phyloP scores from a whole-genome alignment of 2,888 invertebrate genomes.

The Apamea epomidion region DNA sequence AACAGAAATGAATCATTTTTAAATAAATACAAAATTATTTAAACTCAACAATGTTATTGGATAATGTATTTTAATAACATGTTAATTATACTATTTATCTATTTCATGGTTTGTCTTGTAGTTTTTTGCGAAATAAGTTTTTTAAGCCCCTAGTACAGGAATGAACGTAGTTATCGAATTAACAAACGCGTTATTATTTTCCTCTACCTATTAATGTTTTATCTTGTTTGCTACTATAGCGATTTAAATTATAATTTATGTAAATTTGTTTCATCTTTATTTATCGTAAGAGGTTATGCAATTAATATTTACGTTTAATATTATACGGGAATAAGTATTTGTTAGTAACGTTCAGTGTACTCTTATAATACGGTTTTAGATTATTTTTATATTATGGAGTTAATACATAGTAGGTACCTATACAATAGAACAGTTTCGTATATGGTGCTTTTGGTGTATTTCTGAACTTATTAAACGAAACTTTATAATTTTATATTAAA shows the following conservation, averaged over 20 bases:
- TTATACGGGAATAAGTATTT: slow-evolving; percentile 36
- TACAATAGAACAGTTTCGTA: not conserved
- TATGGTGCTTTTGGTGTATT: not conserved
- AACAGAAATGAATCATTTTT: slow-evolving; percentile 40
- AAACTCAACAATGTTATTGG: slow-evolving; percentile 49
- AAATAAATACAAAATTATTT: slow-evolving; percentile 55
- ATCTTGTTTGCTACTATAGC: slow-evolving; percentile 50
- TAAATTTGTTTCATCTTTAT: slow-evolving; percentile 58
- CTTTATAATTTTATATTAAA: not conserved
- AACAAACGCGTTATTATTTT: slow-evolving; percentile 47
- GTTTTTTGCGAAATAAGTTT: slow-evolving; percentile 25
- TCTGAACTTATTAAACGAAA: not conserved
- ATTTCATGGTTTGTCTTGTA: slow-evolving; percentile 29
- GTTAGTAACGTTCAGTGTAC: slow-evolving; percentile 20
- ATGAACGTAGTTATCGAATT: slow-evolving; percentile 16
- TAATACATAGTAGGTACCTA: not conserved
- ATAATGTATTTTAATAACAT: slow-evolving; percentile 49
- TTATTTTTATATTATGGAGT: slow-evolving; percentile 6
- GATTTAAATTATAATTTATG: slow-evolving; percentile 64
- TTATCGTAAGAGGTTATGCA: slow-evolving; percentile 49
- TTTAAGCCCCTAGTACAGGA: slow-evolving; percentile 6
- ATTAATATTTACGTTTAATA: slow-evolving; percentile 51
- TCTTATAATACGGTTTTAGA: slow-evolving; percentile 14
- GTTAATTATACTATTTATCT: slow-evolving; percentile 55
- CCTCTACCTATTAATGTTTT: slow-evolving; percentile 35